Percentiles rank a stretch among this genome's conserved stretches.
Conservation (phyloP, 1,140 invertebrate species). For the Tetramorium simillimum region DNA sequence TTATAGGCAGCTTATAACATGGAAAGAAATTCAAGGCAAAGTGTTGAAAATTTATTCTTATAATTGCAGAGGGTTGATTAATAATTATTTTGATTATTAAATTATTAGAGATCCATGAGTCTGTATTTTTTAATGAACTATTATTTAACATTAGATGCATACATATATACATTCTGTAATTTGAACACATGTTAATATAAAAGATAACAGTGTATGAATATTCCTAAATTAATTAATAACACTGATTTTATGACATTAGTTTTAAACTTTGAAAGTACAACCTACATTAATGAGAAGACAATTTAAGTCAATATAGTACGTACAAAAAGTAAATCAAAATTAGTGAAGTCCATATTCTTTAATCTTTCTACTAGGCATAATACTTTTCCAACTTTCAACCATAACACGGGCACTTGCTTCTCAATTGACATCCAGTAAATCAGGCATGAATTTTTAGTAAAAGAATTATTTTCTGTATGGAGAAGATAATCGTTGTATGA, state of each 20-base stretch:
- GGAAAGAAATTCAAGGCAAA: neutral
- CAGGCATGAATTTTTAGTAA: conserved; percentile 29
- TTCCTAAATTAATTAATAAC: neutral
- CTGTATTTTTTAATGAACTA: neutral
- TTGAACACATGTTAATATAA: neutral
- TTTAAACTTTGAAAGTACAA: neutral
- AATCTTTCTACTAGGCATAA: neutral
- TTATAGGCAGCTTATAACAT: conserved; percentile 23
- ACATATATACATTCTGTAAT: neutral
- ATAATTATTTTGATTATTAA: neutral
- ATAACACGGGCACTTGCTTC: conserved; percentile 14
- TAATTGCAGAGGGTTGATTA: neutral
- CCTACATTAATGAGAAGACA: neutral
- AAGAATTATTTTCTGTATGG: conserved; percentile 15
- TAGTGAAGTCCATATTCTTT: neutral
- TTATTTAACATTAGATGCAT: neutral
- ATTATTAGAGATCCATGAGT: neutral
- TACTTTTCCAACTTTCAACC: neutral
- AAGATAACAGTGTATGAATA: neutral
- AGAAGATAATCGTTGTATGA: conserved; percentile 11
- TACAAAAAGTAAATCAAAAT: neutral
- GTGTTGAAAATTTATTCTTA: neutral
- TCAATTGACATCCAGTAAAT: conserved; percentile 14
- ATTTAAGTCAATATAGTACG: neutral
- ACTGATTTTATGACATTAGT: neutral